Base-by-base conservation (phyloP, 1,140 invertebrate genomes). In the Caenorhabditis briggsae region DNA sequence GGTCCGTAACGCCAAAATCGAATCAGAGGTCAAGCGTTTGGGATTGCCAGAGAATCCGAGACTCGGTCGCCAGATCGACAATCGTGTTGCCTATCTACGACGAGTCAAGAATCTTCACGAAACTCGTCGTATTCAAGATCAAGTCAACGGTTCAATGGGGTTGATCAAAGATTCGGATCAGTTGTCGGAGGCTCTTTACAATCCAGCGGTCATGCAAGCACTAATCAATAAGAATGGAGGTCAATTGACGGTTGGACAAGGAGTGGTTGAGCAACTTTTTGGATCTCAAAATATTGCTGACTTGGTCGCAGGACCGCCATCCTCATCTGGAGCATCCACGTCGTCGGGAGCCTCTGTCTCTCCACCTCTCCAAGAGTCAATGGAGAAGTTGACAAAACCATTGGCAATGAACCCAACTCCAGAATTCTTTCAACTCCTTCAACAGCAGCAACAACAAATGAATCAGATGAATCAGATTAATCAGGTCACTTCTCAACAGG, bases 31-130 rank as follows among this genome's bases (percentile, higher is more conserved):
- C 41, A 55, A 86, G 48, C 50, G 85, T 46, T 78, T 86, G n/a
- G 85, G 85, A 14, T 56, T 86, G 23, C 85, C 85, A 7, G 64
- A 33, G 12, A 86, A 86, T 48, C 85, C 85, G 16, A 74, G 85
- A 20, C 85, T 86, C 5, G 74, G 74, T 9, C 48, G 85, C n/a
- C 85, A 86, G 48, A 70, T 86, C 20, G 85, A 86, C 56, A 86
- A 86, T 43, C 74, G 85, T 25, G 33, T 86, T 12, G 85, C 85
- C 55, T 86, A 86, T 55, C 56, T 86, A 6, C 20, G 85, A 59
- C 86, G 85, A 5, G 85, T 86, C 12, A 86, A 86, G 78, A 86
- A 86, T n/a, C 56, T 86, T 11, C n/a, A 70, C 11, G 85, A 86
- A 18, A 59, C 78, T 43, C 74, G 82, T 18, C 74, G 70, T 2